These are phyloP conservation scores for Rhizoglyphus robini DNA, from an alignment of 1,140 invertebrate genomes.

Conservation along the genomic window DNA sequence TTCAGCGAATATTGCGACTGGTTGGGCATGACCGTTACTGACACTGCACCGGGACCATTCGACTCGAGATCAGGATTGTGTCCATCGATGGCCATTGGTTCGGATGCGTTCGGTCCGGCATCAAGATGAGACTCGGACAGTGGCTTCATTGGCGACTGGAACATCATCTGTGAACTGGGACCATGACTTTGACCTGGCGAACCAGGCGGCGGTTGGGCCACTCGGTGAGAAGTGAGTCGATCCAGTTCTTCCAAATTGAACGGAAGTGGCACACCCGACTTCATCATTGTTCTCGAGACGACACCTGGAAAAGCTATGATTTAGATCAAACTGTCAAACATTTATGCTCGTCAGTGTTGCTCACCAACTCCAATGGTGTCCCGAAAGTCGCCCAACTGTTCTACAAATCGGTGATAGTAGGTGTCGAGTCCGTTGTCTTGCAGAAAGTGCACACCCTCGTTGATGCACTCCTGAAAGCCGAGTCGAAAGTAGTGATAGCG, in stretches of 20 bases:
- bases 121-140: not conserved
- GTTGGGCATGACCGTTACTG: not conserved
- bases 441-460: conserved; percentile 72
- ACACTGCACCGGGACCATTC: not conserved
- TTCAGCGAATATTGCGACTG: not conserved
- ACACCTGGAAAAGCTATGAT: not conserved
- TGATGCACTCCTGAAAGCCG: conserved; percentile 77
- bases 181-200: not conserved
- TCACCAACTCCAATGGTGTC: not conserved
- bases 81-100: not conserved
- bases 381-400: not conserved
- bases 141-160: not conserved
- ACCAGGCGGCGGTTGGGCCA: not conserved
- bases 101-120: not conserved
- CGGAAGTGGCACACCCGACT: not conserved
- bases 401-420: not conserved
- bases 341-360: not conserved
- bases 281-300: not conserved
- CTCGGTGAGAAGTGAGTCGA: not conserved
- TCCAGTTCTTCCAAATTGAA: not conserved
- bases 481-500: conserved; percentile 44
- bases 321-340: not conserved
- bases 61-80: not conserved
- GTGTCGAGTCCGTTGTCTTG: conserved; percentile 52
- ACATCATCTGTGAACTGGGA: not conserved